Percentiles rank a stretch among this genome's conserved stretches.
These are phyloP conservation scores for Phrixothrix hirtus DNA, from an alignment of 2,888 invertebrate species.

Conservation along the genomic window DNA sequence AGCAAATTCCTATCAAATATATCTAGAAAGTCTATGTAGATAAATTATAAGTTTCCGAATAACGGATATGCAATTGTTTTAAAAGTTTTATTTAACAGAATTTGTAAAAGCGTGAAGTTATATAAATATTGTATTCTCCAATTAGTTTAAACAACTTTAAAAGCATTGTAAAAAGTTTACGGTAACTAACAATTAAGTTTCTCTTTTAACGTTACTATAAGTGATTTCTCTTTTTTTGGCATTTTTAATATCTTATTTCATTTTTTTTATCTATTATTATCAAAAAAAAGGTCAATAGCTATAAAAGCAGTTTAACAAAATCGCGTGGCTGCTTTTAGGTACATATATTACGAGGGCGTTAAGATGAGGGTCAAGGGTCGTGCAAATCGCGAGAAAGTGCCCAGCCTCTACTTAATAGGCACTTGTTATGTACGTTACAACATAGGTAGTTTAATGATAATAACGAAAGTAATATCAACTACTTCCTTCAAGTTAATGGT, in stretches of 20 bases:
- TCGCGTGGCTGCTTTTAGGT: slow-evolving; percentile 44
- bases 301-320: slow-evolving; percentile 24
- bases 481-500: not conserved
- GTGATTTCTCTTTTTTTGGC: slow-evolving; percentile 21
- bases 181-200: slow-evolving; percentile 22
- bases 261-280: not conserved
- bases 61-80: slow-evolving; percentile 30
- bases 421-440: slow-evolving; percentile 25
- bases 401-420: slow-evolving; percentile 43
- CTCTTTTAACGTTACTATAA: slow-evolving; percentile 16
- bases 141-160: slow-evolving; percentile 20
- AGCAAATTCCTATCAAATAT: not conserved
- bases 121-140: slow-evolving; percentile 27
- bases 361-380: slow-evolving; percentile 49
- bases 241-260: slow-evolving; percentile 4
- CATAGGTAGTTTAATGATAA: slow-evolving; percentile 2
- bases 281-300: no score
- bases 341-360: slow-evolving; percentile 48
- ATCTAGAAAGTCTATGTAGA: slow-evolving; percentile 5
- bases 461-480: not conserved
- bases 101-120: slow-evolving; percentile 34
- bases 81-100: slow-evolving; percentile 20
- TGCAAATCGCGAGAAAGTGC: slow-evolving; percentile 52
- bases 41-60: slow-evolving; percentile 1
- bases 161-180: slow-evolving; percentile 16